Conservation (phyloP, 1,140 invertebrate species). For the Temnothorax nylanderi region DNA sequence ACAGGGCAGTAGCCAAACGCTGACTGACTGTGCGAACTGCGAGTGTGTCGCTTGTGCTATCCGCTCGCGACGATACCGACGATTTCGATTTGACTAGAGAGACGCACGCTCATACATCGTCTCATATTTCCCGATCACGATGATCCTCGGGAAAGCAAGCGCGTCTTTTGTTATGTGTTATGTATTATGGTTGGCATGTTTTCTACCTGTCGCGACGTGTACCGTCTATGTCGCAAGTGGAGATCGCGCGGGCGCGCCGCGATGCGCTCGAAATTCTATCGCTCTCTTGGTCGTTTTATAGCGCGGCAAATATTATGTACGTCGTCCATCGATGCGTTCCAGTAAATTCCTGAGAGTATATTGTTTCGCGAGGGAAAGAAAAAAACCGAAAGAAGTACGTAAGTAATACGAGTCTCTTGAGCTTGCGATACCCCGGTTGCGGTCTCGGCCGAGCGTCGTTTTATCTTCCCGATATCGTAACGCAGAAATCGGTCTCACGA, state of each 20-base stretch:
- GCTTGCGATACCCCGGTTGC: not conserved
- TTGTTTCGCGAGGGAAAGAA: not conserved
- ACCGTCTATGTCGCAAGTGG: conserved; percentile 25
- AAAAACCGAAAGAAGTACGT: not conserved
- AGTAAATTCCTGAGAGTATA: conserved; percentile 44
- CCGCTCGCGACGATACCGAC: conserved; percentile 43
- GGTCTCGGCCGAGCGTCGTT: not conserved
- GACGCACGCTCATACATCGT: conserved; percentile 21
- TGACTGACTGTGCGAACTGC: conserved; percentile 75
- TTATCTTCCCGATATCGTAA: not conserved
- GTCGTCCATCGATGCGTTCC: not conserved
- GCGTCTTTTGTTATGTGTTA: conserved; percentile 27
- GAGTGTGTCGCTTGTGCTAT: conserved; percentile 62
- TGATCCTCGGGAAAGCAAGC: conserved; percentile 4
- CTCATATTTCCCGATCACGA: conserved; percentile 1
- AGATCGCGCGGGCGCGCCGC: conserved; percentile 40
- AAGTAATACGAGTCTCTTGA: conserved; percentile 10
- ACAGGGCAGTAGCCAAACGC: conserved; percentile 80
- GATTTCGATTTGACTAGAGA: conserved; percentile 39
- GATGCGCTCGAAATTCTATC: conserved; percentile 43
- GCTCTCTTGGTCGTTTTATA: conserved; percentile 34
- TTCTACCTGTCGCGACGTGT: conserved; percentile 22
- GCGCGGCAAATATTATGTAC: not conserved
- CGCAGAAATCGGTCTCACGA: not conserved
- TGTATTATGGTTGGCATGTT: conserved; percentile 25